Conservation (phyloP, 35 echinoderm and acorn worm species). For the Lytechinus variegatus region DNA sequence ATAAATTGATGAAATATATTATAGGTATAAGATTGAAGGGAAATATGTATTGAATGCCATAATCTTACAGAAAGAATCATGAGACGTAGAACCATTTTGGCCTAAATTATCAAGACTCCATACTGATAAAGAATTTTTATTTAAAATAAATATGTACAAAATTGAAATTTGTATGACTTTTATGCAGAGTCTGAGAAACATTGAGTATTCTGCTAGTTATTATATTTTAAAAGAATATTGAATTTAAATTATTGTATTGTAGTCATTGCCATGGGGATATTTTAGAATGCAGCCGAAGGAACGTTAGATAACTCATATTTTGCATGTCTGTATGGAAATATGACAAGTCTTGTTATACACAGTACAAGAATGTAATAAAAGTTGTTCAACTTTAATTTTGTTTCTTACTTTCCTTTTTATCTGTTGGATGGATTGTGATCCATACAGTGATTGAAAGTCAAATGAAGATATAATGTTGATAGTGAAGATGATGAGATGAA, state of each 20-base stretch:
- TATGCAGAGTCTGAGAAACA: not conserved
- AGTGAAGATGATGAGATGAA: not conserved
- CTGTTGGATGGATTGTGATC: not conserved
- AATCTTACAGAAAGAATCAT: too few species aligned
- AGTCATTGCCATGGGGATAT: not conserved
- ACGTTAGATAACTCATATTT: not conserved
- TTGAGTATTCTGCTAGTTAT: not conserved
- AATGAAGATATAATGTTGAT: not conserved
- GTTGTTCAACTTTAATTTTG: constrained; percentile 24
- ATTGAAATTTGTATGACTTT: not conserved
- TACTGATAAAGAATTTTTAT: not conserved
- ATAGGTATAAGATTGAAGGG: too few species aligned
- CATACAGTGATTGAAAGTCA: not conserved
- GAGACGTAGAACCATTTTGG: not conserved
- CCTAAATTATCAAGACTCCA: not conserved
- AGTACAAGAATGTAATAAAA: constrained; percentile 50
- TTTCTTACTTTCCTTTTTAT: not conserved
- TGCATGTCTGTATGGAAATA: constrained; percentile 37
- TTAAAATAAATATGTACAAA: not conserved
- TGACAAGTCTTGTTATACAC: constrained; percentile 25
- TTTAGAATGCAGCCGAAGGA: not conserved
- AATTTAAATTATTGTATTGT: not conserved
- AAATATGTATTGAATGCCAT: too few species aligned
- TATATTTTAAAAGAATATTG: not conserved
- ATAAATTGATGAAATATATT: too few species aligned